Evolutionary conservation across 2,113 vertebrate species (phyloP), one percentile per base, ranked within the genome.

Genomic region (Orientallactaga bullata): DNA sequence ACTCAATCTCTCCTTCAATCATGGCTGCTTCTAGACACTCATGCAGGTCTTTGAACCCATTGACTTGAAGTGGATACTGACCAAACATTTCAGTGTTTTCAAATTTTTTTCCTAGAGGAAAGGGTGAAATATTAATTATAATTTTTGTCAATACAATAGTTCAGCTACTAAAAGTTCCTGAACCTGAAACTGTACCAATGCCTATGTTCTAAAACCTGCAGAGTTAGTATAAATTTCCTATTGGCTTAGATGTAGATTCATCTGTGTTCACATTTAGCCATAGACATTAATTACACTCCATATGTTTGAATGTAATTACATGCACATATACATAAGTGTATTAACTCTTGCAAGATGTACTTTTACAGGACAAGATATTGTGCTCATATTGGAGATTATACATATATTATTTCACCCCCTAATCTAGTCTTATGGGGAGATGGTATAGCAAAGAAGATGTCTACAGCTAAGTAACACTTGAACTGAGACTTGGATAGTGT

Each of bases 71-170:
- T 1, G 99, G 99, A 97, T 99, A 99, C 98, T 99, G 99, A 88
- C 99, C 99, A 96, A 99, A 99, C 99, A 99, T 99, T 98, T 99
- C 99, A 0, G 99, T 99, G 98, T 99, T 99, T 97, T 99, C 99
- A 98, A 99, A 99, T 96, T 99, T 99, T 98, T 99, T 99, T 95
- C 99, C 99, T 99, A 95, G 11, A 94, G 51, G 58, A 93, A 85
- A 95, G n/a, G n/a, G 35, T 42, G 42, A 37, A 80, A 93, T 80
- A 8, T 61, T 94, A 90, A 78, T 88, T 71, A 60, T 73, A 65
- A 3, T 71, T 82, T 32, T 82, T 32, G 3, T 95, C 24, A 71
- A 78, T 37, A 87, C 37, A 26, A 23, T 8, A 61, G 77, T 83
- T 94, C 78, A 77, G 37, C 39, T 89, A 74, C 23, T 82, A 77